Conservation (phyloP, 2,888 invertebrate genomes). For the Temnothorax unifasciatus region DNA sequence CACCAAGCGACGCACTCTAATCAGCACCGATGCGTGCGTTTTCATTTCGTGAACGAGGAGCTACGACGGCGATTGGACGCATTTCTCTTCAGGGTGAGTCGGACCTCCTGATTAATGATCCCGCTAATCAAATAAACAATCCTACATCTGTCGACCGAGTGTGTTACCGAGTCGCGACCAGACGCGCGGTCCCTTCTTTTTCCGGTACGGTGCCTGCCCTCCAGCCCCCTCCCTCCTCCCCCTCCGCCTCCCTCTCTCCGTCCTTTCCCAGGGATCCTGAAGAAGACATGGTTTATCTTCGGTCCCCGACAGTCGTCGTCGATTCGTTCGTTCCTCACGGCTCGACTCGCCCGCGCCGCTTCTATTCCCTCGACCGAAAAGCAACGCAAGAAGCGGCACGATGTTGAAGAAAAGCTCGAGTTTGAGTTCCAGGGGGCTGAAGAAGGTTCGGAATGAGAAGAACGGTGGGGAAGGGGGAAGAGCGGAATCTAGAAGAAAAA, state of each 20-base stretch:
- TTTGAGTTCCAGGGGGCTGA: neutral
- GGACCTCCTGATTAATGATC: conserved; percentile 79
- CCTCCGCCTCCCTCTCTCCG: neutral
- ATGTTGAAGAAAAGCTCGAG: conserved; percentile 28
- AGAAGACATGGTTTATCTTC: conserved; percentile 64
- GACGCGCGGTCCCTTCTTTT: conserved; percentile 50
- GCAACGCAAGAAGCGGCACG: conserved; percentile 30
- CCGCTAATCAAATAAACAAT: conserved; percentile 83
- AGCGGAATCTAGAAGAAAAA: conserved; percentile 71
- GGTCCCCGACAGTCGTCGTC: conserved; percentile 52
- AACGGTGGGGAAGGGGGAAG: neutral
- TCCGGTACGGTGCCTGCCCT: conserved; percentile 34
- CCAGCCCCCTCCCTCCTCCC: no score
- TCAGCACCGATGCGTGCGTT: neutral
- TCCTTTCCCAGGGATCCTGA: conserved; percentile 34
- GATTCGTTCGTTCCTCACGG: conserved; percentile 54
- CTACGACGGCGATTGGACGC: neutral
- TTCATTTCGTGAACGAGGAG: conserved; percentile 18
- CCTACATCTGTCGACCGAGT: conserved; percentile 83
- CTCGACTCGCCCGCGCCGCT: conserved; percentile 55
- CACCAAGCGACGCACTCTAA: neutral
- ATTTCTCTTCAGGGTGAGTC: conserved; percentile 60
- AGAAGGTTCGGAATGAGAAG: neutral
- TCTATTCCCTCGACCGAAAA: conserved; percentile 50
- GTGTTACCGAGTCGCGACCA: conserved; percentile 73